Base-by-base conservation (phyloP, 2,888 invertebrate genomes). In the Zonitis immaculata region DNA sequence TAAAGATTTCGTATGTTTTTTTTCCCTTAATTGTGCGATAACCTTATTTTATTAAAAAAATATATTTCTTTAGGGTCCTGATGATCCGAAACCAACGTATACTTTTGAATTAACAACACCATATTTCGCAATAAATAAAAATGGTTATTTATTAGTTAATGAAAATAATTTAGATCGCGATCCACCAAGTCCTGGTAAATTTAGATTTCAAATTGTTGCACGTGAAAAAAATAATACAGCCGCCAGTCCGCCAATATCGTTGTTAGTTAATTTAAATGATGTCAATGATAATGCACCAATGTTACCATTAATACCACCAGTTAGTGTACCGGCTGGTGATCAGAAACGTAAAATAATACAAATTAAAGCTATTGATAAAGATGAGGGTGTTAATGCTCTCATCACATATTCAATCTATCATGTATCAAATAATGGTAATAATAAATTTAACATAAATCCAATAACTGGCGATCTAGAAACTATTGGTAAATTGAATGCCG, bases 201-300 rank as follows among this genome's bases (percentile, higher is more conserved):
- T 89, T 69, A 86, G 89, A 66, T 93, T 94, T 73, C 94, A 94
- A 79, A 86, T 93, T 45, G 91, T 93, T 5, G 93, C 91, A 0
- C 79, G 93, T 3, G 93, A 94, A 76, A 85, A 83, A 47, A 84
- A 81, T 45, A 89, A 88, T 1, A 80, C 81, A 22, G 90, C 90
- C 0, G 91, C 91, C 1, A 92, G 92, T 57, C 85, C 91, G 5
- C 94, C 94, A 0, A 77, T 89, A 14, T 88, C 89, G 0, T 73
- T 94, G 35, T 84, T 87, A 0, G 91, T 94, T 0, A 81, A 83
- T 42, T 75, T 91, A 52, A 80, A 87, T 55, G 93, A 94, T 73
- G 86, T 88, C 44, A 94, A 94, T 70, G 94, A 94, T 71, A 94
- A 94, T 73, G 84, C 91, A 0, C 94, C 94, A 0, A 79, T 86